Base-by-base conservation (phyloP, 2,797 vertebrate species). In the Anomalospiza imberbis region DNA sequence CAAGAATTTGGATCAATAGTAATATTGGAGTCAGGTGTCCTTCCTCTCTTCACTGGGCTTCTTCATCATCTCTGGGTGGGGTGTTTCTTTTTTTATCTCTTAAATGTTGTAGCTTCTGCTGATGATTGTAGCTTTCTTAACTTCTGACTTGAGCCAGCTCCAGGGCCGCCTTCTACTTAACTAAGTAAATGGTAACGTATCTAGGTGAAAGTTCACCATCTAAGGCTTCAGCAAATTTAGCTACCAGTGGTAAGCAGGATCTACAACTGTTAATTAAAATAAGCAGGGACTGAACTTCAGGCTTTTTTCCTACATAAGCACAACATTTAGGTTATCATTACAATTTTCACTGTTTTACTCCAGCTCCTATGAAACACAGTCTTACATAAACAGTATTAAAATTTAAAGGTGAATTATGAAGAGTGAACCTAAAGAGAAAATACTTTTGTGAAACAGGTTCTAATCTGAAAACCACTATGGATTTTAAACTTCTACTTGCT, bases 111-210 rank as follows among this genome's bases (percentile, higher is more conserved):
- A 28, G 10, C 10, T 63, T 40, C 54, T 80, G 47, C 10, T 88
- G 61, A 53, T 60, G 29, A 60, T 54, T 54, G 12, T 28, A 53
- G 1, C 12, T 31, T 74, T 40, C 34, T 67, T 22, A 22, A 31
- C 9, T 80, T 66, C 53, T 47, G 31, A 31, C n/a, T 40, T 31
- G 10, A 73, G 28, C 9, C 17, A 10, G 7, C 50, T 48, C 25
- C 0, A 0, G 34, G 1, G 1, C 8, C 3, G 17, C 17, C 17
- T 36, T 58, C 34, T 13, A 6, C 57, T 58, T 58, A 36, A 36
- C 57, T 18, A 26, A 12, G 57, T 36, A 58, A 36, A 26, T 11
- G 17, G 18, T 12, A 36, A 26, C 34, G 13, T 60, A 13, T 28
- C 12, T 19, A 5, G 25, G 57, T 60, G 17, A 60, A 60, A 60